phyloP scores from a whole-genome alignment of 2,888 invertebrate species.

The Drosophila helvetica region DNA sequence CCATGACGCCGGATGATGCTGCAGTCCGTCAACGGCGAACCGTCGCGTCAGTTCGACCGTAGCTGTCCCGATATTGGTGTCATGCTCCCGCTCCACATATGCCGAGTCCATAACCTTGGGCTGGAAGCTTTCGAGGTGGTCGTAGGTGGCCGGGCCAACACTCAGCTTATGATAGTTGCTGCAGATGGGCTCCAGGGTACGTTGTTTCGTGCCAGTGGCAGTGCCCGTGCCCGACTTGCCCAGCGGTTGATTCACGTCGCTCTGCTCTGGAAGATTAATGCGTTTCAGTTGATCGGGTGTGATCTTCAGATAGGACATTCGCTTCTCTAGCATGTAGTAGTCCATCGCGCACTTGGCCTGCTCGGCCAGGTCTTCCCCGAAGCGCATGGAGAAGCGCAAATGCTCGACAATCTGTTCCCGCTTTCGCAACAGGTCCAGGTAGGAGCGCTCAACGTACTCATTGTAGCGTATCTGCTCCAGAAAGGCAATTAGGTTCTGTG shows the following conservation, averaged over 20 bases:
- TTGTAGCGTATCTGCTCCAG: conserved; percentile 82
- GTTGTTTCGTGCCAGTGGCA: conserved; percentile 20
- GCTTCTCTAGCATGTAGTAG: conserved; percentile 77
- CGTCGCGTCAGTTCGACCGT: conserved; percentile 71
- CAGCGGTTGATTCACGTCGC: conserved; percentile 49
- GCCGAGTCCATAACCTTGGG: conserved; percentile 62
- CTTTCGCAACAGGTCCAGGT: conserved; percentile 78
- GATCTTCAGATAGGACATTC: conserved; percentile 74
- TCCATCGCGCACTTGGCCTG: conserved; percentile 82
- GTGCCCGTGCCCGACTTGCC: conserved; percentile 15
- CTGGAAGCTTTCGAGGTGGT: conserved; percentile 78
- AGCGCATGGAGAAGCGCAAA: conserved; percentile 80
- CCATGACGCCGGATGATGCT: conserved; percentile 80
- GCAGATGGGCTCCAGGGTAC: conserved; percentile 67
- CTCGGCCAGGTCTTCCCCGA: conserved; percentile 81
- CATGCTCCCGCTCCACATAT: conserved; percentile 77
- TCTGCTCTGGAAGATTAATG: conserved; percentile 74
- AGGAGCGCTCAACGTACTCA: conserved; percentile 81
- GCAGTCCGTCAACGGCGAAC: conserved; percentile 70
- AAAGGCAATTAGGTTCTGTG: conserved; percentile 81
- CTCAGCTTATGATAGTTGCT: conserved; percentile 58
- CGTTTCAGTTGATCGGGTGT: conserved; percentile 80
- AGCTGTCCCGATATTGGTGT: conserved; percentile 63
- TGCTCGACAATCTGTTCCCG: conserved; percentile 82
- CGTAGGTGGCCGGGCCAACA: conserved; percentile 75